Conservation (phyloP, 2,888 invertebrate genomes). For the Augochlorella aurata region DNA sequence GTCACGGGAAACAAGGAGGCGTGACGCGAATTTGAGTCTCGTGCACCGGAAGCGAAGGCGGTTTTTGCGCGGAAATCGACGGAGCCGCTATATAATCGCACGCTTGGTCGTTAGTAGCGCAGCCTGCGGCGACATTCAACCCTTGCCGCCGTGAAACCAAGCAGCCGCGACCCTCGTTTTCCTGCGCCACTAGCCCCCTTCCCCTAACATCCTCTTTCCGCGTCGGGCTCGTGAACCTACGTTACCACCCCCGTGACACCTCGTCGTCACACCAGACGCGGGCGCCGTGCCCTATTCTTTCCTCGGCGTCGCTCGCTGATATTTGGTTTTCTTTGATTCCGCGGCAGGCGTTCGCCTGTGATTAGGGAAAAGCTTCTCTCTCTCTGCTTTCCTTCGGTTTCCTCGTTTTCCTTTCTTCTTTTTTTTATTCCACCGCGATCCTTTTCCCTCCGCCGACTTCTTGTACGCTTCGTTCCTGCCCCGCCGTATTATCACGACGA, state of each 20-base stretch:
- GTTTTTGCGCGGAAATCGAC: constrained; percentile 71
- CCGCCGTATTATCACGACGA: constrained; percentile 35
- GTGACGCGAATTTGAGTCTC: constrained; percentile 51
- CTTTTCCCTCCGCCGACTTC: constrained; percentile 16
- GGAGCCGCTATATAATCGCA: constrained; percentile 69
- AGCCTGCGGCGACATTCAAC: constrained; percentile 74
- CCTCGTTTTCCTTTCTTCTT: neutral
- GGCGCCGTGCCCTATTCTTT: constrained; percentile 59
- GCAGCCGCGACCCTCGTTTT: constrained; percentile 64
- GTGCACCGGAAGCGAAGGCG: constrained; percentile 68
- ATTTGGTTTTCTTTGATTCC: constrained; percentile 72
- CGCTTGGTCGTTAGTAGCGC: constrained; percentile 73
- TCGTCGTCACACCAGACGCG: constrained; percentile 58
- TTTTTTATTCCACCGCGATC: neutral
- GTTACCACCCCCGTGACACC: constrained; percentile 59
- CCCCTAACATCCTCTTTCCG: constrained; percentile 55
- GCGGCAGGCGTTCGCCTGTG: constrained; percentile 57
- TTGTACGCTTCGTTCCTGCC: constrained; percentile 21
- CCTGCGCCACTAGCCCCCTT: constrained; percentile 49
- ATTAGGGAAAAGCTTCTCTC: constrained; percentile 67
- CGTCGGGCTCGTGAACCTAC: constrained; percentile 50
- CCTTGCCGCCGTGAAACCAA: constrained; percentile 70
- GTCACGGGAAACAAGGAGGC: constrained; percentile 36
- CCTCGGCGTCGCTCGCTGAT: constrained; percentile 62
- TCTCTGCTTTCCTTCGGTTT: constrained; percentile 43